A percentile compares a stretch with the other conserved stretches of the same genome.
phyloP scores from a whole-genome alignment of 2,797 vertebrate genomes.

The Sebastes flavidus region DNA sequence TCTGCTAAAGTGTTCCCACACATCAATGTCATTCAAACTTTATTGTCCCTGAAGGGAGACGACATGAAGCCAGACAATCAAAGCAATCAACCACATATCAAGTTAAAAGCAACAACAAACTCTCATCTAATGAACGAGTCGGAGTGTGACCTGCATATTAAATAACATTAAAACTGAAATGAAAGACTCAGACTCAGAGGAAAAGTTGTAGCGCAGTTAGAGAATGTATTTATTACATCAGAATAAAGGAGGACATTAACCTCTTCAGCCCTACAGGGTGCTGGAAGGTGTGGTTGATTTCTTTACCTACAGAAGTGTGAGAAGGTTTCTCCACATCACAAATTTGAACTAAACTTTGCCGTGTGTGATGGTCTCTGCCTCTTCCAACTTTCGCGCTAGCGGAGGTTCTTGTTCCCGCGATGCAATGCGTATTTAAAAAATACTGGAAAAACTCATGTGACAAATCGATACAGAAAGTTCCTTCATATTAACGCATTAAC shows the following conservation, averaged over 20 bases:
- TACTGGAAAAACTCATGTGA: too few relatives aligned
- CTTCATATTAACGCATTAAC: too few relatives aligned
- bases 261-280: too few relatives aligned
- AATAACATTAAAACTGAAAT: neutral
- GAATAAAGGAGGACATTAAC: neutral
- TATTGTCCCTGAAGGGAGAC: neutral
- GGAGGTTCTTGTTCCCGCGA: too few relatives aligned
- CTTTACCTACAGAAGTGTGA: too few relatives aligned
- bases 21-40: neutral
- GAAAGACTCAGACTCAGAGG: neutral
- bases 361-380: too few relatives aligned
- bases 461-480: too few relatives aligned
- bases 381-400: too few relatives aligned
- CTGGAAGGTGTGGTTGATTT: too few relatives aligned
- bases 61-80: neutral
- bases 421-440: too few relatives aligned
- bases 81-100: slow-evolving; percentile 27
- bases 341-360: too few relatives aligned
- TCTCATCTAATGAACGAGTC: neutral
- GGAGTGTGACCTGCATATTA: neutral
- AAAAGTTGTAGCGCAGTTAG: neutral
- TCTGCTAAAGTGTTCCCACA: neutral
- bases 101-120: neutral
- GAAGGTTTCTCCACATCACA: too few relatives aligned
- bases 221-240: neutral